phyloP scores from a whole-genome alignment of 2,113 vertebrate genomes.

The Passer domesticus region DNA sequence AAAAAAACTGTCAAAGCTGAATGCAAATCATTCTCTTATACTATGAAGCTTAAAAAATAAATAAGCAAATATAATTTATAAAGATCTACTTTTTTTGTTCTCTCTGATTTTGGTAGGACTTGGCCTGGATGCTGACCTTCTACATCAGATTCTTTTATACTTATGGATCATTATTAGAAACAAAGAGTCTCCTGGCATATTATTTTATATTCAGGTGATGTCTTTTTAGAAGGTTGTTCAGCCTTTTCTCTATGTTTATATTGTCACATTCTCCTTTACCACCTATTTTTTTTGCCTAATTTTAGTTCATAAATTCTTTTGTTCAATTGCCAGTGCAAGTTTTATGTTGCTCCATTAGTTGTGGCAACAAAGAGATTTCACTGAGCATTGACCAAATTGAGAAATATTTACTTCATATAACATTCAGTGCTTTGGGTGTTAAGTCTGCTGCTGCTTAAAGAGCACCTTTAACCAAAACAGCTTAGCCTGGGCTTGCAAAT shows the following conservation, averaged over 20 bases:
- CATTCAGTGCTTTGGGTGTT: not conserved
- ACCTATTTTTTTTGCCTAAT: not conserved
- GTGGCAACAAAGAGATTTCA: not conserved
- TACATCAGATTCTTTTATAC: slow-evolving; percentile 43
- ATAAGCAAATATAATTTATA: not conserved
- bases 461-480: not conserved
- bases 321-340: not conserved
- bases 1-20: not conserved
- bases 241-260: not conserved
- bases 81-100: not conserved
- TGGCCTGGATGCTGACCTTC: slow-evolving; percentile 55
- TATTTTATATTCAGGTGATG: slow-evolving; percentile 46
- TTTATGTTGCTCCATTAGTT: not conserved
- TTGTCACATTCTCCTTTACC: not conserved
- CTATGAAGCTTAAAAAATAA: not conserved
- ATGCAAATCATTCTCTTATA: not conserved
- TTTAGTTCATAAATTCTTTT: not conserved
- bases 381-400: not conserved
- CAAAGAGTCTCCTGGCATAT: slow-evolving; percentile 29
- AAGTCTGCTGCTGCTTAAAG: not conserved
- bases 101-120: slow-evolving; percentile 15
- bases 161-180: slow-evolving; percentile 37
- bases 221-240: not conserved
- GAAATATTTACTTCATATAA: not conserved
- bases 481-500: not conserved